Conservation (phyloP, 2,797 vertebrate genomes). For the Staurois parvus region DNA sequence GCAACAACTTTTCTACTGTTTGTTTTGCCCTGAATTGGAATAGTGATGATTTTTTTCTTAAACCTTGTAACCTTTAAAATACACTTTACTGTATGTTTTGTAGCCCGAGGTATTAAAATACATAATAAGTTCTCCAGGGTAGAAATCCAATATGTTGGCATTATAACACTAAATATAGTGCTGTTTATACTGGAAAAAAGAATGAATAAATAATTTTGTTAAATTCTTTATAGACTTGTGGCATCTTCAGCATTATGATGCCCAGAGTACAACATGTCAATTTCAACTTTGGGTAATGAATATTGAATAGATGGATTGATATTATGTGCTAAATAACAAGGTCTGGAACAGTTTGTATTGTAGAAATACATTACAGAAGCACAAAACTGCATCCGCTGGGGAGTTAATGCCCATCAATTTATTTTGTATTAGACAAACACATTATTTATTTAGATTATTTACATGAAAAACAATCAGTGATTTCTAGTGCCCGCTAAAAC, state of each 20-base stretch:
- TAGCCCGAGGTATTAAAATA: conserved; percentile 57
- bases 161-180: conserved; percentile 55
- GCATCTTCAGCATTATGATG: conserved; percentile 18
- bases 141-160: conserved; percentile 40
- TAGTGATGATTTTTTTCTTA: conserved; percentile 42
- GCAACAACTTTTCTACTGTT: not conserved
- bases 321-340: not conserved
- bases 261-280: conserved; percentile 24
- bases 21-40: conserved; percentile 8
- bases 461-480: too few species aligned
- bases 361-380: not conserved
- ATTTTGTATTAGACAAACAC: not conserved
- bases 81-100: conserved; percentile 43
- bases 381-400: not conserved
- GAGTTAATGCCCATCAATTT: not conserved
- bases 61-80: conserved; percentile 45
- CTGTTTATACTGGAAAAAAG: conserved; percentile 36
- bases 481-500: too few species aligned
- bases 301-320: conserved; percentile 12
- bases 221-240: conserved; percentile 53
- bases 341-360: conserved; percentile 8
- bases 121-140: conserved; percentile 56
- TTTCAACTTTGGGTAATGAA: conserved; percentile 26
- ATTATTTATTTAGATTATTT: too few species aligned
- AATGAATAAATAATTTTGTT: conserved; percentile 53